Conservation (phyloP, 2,888 invertebrate genomes). For the Cyaniris semiargus region DNA sequence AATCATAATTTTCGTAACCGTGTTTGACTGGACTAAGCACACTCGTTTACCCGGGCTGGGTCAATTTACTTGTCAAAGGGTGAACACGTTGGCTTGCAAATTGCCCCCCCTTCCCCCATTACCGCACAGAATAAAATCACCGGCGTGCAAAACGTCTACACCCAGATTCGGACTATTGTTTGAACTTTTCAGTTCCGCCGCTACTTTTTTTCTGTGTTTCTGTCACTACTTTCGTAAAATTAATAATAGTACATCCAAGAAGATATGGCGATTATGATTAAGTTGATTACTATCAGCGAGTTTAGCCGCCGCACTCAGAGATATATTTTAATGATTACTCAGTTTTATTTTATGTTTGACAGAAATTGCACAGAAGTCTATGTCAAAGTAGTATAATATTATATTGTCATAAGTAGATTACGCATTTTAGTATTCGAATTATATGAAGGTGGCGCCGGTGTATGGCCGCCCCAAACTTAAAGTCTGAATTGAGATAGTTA, state of each 20-base stretch:
- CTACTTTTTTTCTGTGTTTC: not conserved
- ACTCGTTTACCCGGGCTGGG: constrained; percentile 24
- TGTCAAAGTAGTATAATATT: too few species aligned
- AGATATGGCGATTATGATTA: not conserved
- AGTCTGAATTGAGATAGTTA: too few species aligned
- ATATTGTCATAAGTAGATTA: too few species aligned
- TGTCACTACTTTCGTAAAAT: too few species aligned
- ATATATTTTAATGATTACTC: not conserved
- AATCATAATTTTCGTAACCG: constrained; percentile 18
- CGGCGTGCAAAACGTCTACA: constrained; percentile 13
- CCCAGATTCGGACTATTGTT: not conserved
- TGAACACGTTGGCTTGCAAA: constrained; percentile 30
- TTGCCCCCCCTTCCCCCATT: constrained; percentile 22
- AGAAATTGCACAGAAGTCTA: too few species aligned
- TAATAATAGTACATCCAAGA: not conserved
- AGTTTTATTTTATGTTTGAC: not conserved
- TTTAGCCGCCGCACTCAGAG: too few species aligned
- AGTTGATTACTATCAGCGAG: not conserved
- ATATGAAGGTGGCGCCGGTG: too few species aligned
- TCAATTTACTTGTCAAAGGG: constrained; percentile 30
- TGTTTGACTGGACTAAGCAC: constrained; percentile 24
- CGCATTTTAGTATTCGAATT: too few species aligned
- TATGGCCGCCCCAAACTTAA: too few species aligned
- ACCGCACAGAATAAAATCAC: constrained; percentile 27
- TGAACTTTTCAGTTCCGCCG: not conserved